Percentiles rank a stretch among this genome's conserved stretches.
These are phyloP conservation scores for Eutrigla gurnardus DNA, from an alignment of 2,797 vertebrate species.

Conservation along the genomic window DNA sequence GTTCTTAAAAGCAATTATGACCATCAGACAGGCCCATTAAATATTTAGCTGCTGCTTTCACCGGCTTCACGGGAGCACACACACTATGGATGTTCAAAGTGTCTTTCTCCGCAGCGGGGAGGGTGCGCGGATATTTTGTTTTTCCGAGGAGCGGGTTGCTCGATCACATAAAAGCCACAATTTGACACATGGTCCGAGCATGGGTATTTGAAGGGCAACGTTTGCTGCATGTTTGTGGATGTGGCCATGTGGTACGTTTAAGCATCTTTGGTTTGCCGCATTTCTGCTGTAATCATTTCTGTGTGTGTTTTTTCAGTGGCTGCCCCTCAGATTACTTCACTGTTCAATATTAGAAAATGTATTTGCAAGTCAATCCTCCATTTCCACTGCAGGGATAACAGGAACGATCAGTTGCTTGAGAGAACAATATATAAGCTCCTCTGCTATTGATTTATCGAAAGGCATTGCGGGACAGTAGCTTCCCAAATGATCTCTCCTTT, in stretches of 20 bases:
- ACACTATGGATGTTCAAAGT: slow-evolving; percentile 67
- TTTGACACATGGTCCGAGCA: slow-evolving; percentile 28
- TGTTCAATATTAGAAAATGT: slow-evolving; percentile 63
- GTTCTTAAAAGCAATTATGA: slow-evolving; percentile 81
- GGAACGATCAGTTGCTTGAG: slow-evolving; percentile 64
- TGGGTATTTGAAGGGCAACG: slow-evolving; percentile 24
- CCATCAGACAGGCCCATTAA: slow-evolving; percentile 79
- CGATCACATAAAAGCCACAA: slow-evolving; percentile 43
- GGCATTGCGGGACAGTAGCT: slow-evolving; percentile 34
- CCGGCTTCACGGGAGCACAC: slow-evolving; percentile 62
- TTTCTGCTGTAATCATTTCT: slow-evolving; percentile 49
- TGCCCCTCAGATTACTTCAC: slow-evolving; percentile 57
- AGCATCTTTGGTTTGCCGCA: slow-evolving; percentile 11
- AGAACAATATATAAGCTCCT: slow-evolving; percentile 62
- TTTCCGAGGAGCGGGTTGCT: slow-evolving; percentile 31
- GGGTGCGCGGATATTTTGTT: slow-evolving; percentile 28
- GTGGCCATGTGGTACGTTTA: neutral
- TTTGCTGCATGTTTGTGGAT: neutral
- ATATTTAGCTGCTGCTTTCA: slow-evolving; percentile 77
- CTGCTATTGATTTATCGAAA: slow-evolving; percentile 57
- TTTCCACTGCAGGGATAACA: slow-evolving; percentile 56
- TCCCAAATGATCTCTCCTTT: slow-evolving; percentile 38
- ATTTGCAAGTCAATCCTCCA: slow-evolving; percentile 51
- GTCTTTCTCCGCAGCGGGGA: slow-evolving; percentile 31
- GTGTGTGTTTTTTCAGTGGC: slow-evolving; percentile 49